Evolutionary conservation across 2,797 vertebrate genomes (phyloP), one percentile per base, ranked within the genome.

Genomic region (Harpagifer antarcticus): DNA sequence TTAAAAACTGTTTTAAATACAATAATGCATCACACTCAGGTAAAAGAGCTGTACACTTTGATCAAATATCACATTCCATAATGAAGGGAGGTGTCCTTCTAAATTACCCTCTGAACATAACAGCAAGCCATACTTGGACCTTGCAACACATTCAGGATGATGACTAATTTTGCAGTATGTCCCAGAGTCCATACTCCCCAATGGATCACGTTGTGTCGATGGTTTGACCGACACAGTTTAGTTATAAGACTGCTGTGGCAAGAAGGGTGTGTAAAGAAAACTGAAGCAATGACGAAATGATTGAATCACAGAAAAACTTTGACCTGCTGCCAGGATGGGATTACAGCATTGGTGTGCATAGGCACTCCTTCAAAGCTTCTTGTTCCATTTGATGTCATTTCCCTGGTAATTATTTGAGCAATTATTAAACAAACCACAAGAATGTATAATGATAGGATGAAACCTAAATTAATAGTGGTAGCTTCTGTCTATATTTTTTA

Each of bases 251-350:
- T 64, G 59, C 56, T 80, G 69, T 71, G 65, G 78, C 47, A 82
- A 87, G 55, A 83, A 87, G 86, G 91, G 91, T 66, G 92, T 88
- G 86, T 89, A 60, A 70, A 77, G 74, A 82, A 85, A 83, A 80
- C 9, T 70, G n/a, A 68, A 76, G 42, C 58, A 64, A 82, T 88
- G 74, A 89, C 64, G 69, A 85, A 88, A 91, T 58, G 62, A 69
- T 73, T 84, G 82, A 90, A 86, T 91, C 82, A 88, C 66, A 67
- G 49, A 56, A 78, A 84, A 70, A 81, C 72, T 75, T 86, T 89
- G 88, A 88, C 78, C 72, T 15, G 3, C 3, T 77, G 86, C 83
- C 88, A 90, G 80, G 56, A 61, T 23, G 44, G 76, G 76, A 85
- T 89, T 84, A 82, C 73, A 77, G 69, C 71, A 76, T 60, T 16